These are phyloP conservation scores for Psittacula echo DNA, from an alignment of 2,797 vertebrate species.

Conservation along the genomic window DNA sequence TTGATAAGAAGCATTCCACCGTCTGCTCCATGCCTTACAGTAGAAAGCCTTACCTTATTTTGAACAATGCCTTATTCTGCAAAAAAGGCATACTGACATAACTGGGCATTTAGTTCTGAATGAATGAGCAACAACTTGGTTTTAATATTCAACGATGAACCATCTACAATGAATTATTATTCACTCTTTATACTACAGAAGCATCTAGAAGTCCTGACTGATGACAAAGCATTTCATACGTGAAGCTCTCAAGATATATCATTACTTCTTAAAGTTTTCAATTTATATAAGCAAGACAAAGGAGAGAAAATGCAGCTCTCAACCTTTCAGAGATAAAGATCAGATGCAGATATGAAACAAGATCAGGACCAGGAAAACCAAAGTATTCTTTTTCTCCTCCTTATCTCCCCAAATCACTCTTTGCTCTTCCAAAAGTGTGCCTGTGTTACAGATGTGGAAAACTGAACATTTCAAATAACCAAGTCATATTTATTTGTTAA, in stretches of 20 bases:
- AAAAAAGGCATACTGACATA: slow-evolving; percentile 7
- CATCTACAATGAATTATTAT: background rate
- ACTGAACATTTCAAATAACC: background rate
- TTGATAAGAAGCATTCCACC: background rate
- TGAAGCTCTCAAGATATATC: background rate
- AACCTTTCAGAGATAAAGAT: background rate
- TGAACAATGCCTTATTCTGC: background rate
- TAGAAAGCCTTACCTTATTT: background rate
- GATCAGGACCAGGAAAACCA: background rate
- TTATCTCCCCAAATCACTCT: background rate
- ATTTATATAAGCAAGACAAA: background rate
- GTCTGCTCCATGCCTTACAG: background rate
- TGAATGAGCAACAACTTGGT: background rate
- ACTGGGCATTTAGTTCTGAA: background rate
- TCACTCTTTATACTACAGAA: background rate
- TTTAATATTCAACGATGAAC: background rate
- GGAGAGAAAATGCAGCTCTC: background rate
- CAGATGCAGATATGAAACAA: background rate
- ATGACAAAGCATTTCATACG: fast-evolving
- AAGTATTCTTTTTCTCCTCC: background rate
- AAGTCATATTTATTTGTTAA: background rate
- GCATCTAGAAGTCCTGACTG: background rate
- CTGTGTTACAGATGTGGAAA: background rate
- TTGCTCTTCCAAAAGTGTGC: background rate
- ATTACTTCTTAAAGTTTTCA: background rate